Base-by-base conservation (phyloP, 2,113 vertebrate species). In the Equus przewalskii region DNA sequence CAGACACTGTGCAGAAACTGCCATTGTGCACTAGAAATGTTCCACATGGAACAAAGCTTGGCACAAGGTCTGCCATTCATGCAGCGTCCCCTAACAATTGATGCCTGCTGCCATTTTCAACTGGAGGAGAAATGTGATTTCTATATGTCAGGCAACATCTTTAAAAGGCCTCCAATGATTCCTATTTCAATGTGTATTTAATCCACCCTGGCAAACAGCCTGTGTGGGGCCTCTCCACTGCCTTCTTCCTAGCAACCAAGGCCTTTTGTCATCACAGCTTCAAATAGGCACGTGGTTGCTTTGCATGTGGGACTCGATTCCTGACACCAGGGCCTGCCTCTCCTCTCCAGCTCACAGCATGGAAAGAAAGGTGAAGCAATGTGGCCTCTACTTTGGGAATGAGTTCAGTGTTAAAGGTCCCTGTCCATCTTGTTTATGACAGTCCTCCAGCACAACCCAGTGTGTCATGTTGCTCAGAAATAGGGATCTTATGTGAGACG, bases 161-260 rank as follows among this genome's bases (percentile, higher is more conserved):
- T 98, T 96, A 96, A 98, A 97, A 96, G 72, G 60, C 11, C 1
- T 56, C 2, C 54, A 41, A 5, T 97, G 96, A 93, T 94, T 97
- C 94, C 94, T 75, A 85, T 90, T 91, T 97, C 92, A 88, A 33
- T 54, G 88, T 70, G 60, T 95, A 85, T 96, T 98, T 97, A 94
- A 97, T 78, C 69, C 84, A 85, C 76, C 41, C 81, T 95, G 88
- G 96, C 90, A 93, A 98, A 96, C 80, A 82, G 89, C 72, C 92
- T 91, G 81, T 30, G 69, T 16, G 73, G 82, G 78, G 93, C 96
- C 94, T 97, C 97, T 98, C 91, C 94, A 94, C 81, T 89, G 80
- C 89, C 81, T 93, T 98, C 97, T 94, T 98, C 98, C 98, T 99
- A 98, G 98, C 98, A 98, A 98, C 98, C 97, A 98, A 99, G 97